Conservation (phyloP, 1,140 invertebrate genomes). For the Apis dorsata region DNA sequence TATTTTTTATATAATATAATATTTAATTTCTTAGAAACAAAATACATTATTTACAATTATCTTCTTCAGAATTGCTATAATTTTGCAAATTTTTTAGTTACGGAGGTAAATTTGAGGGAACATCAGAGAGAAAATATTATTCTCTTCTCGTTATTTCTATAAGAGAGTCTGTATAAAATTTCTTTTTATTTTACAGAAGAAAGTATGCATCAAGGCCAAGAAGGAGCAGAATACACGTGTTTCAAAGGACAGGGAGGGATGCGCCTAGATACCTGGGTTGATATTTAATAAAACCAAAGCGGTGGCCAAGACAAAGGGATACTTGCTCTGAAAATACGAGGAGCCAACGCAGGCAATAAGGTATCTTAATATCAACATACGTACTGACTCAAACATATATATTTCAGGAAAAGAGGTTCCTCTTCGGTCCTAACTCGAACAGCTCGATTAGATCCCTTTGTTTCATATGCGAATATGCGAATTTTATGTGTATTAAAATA, state of each 20-base stretch:
- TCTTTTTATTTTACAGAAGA: neutral
- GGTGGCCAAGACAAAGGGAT: conserved; percentile 18
- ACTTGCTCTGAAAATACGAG: conserved; percentile 2
- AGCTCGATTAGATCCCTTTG: neutral
- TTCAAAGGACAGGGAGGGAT: neutral
- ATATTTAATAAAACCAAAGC: conserved; percentile 34
- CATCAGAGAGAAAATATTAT: too few relatives aligned
- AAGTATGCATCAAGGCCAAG: neutral
- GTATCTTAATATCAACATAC: neutral
- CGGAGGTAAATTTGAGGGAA: too few relatives aligned
- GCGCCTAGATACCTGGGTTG: neutral
- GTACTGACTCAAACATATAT: neutral
- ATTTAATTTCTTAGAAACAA: too few relatives aligned
- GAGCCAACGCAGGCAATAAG: conserved; percentile 4
- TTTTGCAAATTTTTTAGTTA: too few relatives aligned
- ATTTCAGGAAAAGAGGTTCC: neutral
- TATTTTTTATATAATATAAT: too few relatives aligned
- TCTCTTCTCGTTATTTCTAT: neutral
- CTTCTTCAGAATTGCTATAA: too few relatives aligned
- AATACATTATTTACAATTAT: too few relatives aligned
- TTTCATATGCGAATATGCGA: too few relatives aligned
- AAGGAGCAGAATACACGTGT: neutral
- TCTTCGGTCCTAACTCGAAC: neutral
- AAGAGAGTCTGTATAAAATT: neutral
- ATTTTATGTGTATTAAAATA: too few relatives aligned